Evolutionary conservation across 2,113 vertebrate species (phyloP), one percentile per base, ranked within the genome.

Genomic region (Smithornis capensis): DNA sequence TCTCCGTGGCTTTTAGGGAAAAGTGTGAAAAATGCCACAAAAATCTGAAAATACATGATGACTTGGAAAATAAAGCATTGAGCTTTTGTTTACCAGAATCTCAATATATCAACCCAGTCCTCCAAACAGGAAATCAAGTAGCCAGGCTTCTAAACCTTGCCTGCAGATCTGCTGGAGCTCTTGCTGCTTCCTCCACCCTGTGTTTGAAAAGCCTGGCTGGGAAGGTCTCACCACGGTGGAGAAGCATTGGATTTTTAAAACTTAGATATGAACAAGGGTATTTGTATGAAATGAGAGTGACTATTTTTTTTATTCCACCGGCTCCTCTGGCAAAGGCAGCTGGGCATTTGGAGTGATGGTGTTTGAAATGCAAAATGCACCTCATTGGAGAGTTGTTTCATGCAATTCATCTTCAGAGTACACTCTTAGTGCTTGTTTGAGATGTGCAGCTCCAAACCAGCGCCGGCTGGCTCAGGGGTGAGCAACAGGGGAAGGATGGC

Each of bases 301-400:
- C 37, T 27, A 14, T 10, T 3, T 44, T 65, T 24, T 17, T 33
- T 69, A 63, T 50, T 12, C 71, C 71, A 47, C 60, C 1, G 1
- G 52, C 59, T 89, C 56, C 64, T 89, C 78, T 80, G 86, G 94
- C 92, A 94, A 83, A 96, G 83, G n/a, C 86, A 95, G 92, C 92
- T 84, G 87, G 87, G 86, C 83, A 65, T 92, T 91, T 84, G 90
- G 86, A 84, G 57, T 3, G 88, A 47, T 49, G 83, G 85, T 12
- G 68, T 91, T 94, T 91, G 94, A 95, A 93, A 87, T 93, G 95
- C 93, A 90, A 92, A 91, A 45, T 22, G 89, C 59, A 19, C 83
- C 91, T 89, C 89, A 27, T 19, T 33, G 85, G 89, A 92, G 91
- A 93, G 83, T 25, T 68, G 73, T 70, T 90, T 37, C 4, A 0